A percentile compares a stretch with the other conserved stretches of the same genome.
These are phyloP conservation scores for Epinephelus coioides DNA, from an alignment of 2,797 vertebrate species.

Conservation along the genomic window DNA sequence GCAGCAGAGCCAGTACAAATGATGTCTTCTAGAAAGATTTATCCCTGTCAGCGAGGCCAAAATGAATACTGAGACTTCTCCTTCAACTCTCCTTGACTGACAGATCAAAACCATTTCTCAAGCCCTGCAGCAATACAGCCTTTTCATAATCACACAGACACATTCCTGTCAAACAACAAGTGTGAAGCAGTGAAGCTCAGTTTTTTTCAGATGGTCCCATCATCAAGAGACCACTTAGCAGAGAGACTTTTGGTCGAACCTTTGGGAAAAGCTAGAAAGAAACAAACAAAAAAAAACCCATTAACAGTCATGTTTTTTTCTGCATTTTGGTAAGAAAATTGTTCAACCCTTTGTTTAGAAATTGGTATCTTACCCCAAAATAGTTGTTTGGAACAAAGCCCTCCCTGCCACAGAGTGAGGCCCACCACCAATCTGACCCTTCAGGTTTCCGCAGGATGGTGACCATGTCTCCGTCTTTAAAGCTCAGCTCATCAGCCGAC, in stretches of 20 bases:
- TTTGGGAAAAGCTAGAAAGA: slow-evolving; percentile 85
- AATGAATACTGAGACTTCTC: slow-evolving; percentile 34
- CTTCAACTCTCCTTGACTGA: slow-evolving; percentile 38
- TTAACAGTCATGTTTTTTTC: background rate
- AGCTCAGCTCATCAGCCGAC: slow-evolving; percentile 90
- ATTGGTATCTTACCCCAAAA: slow-evolving; percentile 89
- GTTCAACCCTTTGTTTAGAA: background rate
- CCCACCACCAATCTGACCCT: slow-evolving; percentile 93
- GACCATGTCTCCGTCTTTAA: slow-evolving; percentile 92
- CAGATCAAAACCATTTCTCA: slow-evolving; percentile 28
- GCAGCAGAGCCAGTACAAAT: slow-evolving; percentile 24
- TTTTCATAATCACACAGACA: slow-evolving; percentile 3
- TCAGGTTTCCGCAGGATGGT: slow-evolving; percentile 91
- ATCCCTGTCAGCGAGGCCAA: slow-evolving; percentile 7
- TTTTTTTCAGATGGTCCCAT: background rate
- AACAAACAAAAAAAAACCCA: background rate
- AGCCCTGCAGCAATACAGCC: background rate
- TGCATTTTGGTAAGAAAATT: background rate
- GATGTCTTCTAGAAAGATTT: background rate
- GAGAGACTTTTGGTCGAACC: slow-evolving; percentile 83
- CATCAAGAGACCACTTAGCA: slow-evolving; percentile 65
- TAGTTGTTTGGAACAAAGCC: slow-evolving; percentile 95
- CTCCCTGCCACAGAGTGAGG: slow-evolving; percentile 90
- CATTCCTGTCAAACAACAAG: slow-evolving; percentile 11
- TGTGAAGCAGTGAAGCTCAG: slow-evolving; percentile 20